These are phyloP conservation scores for Salarias fasciatus DNA, from an alignment of 2,797 vertebrate genomes.

Conservation along the genomic window DNA sequence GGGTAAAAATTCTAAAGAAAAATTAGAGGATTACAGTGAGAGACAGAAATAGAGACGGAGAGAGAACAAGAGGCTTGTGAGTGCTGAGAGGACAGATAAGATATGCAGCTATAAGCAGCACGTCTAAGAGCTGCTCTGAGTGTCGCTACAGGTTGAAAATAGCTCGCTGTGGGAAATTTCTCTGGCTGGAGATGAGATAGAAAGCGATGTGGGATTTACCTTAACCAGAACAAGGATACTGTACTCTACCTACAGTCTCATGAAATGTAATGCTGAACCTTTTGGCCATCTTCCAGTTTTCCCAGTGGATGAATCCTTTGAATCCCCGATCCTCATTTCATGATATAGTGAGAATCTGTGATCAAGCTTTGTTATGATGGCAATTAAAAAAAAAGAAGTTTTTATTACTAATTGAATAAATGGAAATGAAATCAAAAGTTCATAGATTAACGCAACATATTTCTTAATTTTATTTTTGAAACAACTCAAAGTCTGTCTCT, in stretches of 20 bases:
- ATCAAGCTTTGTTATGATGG: no score
- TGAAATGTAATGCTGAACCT: no score
- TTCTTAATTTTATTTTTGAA: no score
- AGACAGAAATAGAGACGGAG: background rate
- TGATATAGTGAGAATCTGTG: no score
- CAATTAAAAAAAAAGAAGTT: no score
- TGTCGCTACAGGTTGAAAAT: constrained; percentile 58
- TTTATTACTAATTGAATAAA: no score
- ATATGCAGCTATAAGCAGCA: constrained; percentile 70
- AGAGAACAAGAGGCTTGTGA: constrained; percentile 12
- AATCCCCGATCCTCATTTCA: no score
- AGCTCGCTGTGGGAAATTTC: constrained; percentile 27
- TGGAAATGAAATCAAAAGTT: no score
- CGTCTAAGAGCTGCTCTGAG: constrained; percentile 33
- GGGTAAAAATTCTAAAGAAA: no score
- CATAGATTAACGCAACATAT: no score
- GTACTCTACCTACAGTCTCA: background rate
- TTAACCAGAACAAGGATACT: constrained; percentile 9
- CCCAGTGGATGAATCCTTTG: no score
- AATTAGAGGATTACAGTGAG: background rate
- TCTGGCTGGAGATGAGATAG: constrained; percentile 1
- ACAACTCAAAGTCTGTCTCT: background rate
- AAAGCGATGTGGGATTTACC: constrained; percentile 18
- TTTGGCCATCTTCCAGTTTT: no score
- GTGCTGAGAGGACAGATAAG: constrained; percentile 72